Conservation (phyloP, 2,888 invertebrate species). For the Ormyrus thymus region DNA sequence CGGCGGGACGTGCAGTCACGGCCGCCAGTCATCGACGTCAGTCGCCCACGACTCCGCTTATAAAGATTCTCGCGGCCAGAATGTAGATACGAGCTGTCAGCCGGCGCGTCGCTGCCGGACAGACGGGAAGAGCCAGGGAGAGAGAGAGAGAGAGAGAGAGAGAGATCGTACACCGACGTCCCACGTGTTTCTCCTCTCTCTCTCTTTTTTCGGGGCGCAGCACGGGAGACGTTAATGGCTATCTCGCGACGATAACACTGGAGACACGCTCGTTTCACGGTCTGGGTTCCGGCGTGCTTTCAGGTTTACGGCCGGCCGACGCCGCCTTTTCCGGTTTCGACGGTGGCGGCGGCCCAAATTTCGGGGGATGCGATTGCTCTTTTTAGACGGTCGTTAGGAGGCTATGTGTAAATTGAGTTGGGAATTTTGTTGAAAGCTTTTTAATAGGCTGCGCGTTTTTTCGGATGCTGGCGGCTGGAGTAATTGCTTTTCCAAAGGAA, state of each 20-base stretch:
- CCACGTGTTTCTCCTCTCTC: conserved; percentile 2
- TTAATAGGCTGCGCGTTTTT: too few relatives aligned
- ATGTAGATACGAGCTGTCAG: conserved; percentile 68
- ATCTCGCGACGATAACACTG: conserved; percentile 40
- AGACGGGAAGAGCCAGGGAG: conserved; percentile 61
- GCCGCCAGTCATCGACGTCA: conserved; percentile 68
- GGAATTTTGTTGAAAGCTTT: too few relatives aligned
- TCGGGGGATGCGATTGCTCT: too few relatives aligned
- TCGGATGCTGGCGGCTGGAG: too few relatives aligned
- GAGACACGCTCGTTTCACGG: conserved; percentile 32
- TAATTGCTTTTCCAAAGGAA: too few relatives aligned
- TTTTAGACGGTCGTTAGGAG: background rate
- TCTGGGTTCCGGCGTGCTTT: conserved; percentile 8
- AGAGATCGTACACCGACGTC: background rate
- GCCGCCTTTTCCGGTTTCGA: background rate
- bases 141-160: conserved; percentile 50
- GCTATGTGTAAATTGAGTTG: too few relatives aligned
- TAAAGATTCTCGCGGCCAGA: conserved; percentile 67
- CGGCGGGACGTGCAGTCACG: conserved; percentile 59
- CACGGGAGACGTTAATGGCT: conserved; percentile 45
- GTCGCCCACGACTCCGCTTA: conserved; percentile 66
- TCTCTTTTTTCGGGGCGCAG: conserved; percentile 11
- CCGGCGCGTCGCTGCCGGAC: conserved; percentile 62
- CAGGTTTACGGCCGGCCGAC: background rate
- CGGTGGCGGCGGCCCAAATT: too few relatives aligned